Conservation (phyloP, 2,797 vertebrate genomes). For the Thamnophis elegans region DNA sequence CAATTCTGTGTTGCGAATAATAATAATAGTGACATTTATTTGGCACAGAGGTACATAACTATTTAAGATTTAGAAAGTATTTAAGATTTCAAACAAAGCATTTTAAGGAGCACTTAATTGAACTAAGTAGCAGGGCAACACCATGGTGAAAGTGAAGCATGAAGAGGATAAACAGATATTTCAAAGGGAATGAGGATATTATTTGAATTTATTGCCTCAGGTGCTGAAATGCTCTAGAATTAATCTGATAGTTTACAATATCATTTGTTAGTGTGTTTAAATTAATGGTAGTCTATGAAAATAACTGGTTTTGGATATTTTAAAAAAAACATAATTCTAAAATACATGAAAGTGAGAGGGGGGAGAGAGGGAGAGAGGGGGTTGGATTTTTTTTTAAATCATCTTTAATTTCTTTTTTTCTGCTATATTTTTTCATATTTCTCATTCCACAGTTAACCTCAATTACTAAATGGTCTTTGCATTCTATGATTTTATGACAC, state of each 20-base stretch:
- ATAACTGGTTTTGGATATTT: not conserved
- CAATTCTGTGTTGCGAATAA: no score
- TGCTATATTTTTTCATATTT: not conserved
- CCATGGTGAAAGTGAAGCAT: not conserved
- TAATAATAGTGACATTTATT: not conserved
- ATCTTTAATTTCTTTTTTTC: not conserved
- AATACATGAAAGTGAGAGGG: not conserved
- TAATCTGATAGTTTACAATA: not conserved
- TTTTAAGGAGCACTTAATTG: not conserved
- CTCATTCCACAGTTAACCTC: not conserved
- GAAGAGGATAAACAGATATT: not conserved
- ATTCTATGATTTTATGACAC: not conserved
- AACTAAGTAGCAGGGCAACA: not conserved
- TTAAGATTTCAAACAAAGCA: not conserved
- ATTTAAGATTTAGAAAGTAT: not conserved
- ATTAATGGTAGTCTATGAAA: not conserved
- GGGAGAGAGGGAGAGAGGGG: not conserved
- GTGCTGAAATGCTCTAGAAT: not conserved
- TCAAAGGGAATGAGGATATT: not conserved
- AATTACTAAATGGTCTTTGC: not conserved
- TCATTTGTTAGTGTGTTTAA: not conserved
- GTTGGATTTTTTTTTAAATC: no score
- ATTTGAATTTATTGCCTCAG: not conserved
- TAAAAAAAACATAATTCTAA: not conserved
- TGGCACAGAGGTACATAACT: not conserved